These are phyloP conservation scores for Phrynocephalus forsythii DNA, from an alignment of 2,797 vertebrate genomes.

Conservation along the genomic window DNA sequence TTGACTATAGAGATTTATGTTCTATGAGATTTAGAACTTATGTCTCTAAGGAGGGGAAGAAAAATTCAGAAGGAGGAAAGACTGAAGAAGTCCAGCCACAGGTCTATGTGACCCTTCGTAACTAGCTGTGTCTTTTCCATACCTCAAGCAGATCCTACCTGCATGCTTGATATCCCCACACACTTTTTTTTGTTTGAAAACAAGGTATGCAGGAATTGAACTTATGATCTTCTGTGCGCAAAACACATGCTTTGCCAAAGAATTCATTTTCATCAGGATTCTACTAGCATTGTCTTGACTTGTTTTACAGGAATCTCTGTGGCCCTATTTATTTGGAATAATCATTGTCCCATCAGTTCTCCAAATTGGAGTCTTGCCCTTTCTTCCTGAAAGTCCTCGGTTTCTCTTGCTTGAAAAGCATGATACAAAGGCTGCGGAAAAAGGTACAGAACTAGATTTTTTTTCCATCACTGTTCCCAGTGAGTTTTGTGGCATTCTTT, in stretches of 20 bases:
- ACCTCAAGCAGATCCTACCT: not conserved
- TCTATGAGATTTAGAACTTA: not conserved
- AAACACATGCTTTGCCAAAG: not conserved
- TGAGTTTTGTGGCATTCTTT: no score
- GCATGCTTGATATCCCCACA: no score
- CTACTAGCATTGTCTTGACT: conserved; percentile 1
- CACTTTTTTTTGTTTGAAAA: not conserved
- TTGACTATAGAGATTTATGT: no score
- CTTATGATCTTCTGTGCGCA: not conserved
- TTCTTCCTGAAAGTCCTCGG: conserved; percentile 92
- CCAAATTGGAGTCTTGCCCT: conserved; percentile 88
- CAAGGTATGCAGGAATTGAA: not conserved
- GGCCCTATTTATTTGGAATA: conserved; percentile 89
- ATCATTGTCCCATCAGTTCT: conserved; percentile 83
- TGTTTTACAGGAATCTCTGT: conserved; percentile 84
- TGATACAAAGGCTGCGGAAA: conserved; percentile 82
- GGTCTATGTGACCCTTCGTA: fast-evolving
- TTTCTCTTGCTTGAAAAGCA: conserved; percentile 91
- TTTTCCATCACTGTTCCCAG: not conserved
- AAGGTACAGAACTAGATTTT: conserved; percentile 79
- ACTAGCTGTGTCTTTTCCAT: no score
- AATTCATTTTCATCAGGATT: not conserved
- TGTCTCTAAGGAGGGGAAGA: not conserved
- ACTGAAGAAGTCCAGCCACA: no score
- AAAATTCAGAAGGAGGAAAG: not conserved